phyloP scores from a whole-genome alignment of 2,888 invertebrate genomes.

The Drosophila gaucha region DNA sequence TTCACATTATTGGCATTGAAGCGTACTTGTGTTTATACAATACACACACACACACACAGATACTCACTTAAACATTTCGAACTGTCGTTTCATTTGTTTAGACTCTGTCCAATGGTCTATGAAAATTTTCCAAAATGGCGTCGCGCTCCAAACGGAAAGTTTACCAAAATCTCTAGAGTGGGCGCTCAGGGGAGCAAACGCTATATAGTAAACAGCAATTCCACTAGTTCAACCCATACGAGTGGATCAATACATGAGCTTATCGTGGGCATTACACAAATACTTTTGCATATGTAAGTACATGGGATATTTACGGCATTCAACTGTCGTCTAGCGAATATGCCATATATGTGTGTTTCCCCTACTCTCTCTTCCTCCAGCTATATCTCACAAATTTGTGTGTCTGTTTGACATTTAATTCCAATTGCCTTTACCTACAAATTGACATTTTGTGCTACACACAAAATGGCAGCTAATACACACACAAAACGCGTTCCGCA shows the following conservation, averaged over 20 bases:
- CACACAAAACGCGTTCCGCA: conserved; percentile 35
- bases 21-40: conserved; percentile 53
- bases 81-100: conserved; percentile 65
- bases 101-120: conserved; percentile 76
- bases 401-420: conserved; percentile 73
- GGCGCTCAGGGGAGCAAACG: neutral
- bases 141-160: conserved; percentile 48
- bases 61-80: conserved; percentile 5
- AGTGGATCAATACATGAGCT: conserved; percentile 75
- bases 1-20: conserved; percentile 39
- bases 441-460: conserved; percentile 69
- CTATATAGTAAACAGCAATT: conserved; percentile 28
- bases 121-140: conserved; percentile 73
- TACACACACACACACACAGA: conserved; percentile 14
- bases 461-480: conserved; percentile 40
- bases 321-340: conserved; percentile 55
- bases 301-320: conserved; percentile 70
- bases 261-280: conserved; percentile 76
- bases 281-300: conserved; percentile 67
- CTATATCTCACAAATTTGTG: conserved; percentile 5
- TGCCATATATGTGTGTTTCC: neutral
- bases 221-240: conserved; percentile 22
- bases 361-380: neutral
- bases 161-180: conserved; percentile 41
- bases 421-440: conserved; percentile 76